These are phyloP conservation scores for Euspilapteryx auroguttella DNA, from an alignment of 2,888 invertebrate genomes.

Conservation along the genomic window DNA sequence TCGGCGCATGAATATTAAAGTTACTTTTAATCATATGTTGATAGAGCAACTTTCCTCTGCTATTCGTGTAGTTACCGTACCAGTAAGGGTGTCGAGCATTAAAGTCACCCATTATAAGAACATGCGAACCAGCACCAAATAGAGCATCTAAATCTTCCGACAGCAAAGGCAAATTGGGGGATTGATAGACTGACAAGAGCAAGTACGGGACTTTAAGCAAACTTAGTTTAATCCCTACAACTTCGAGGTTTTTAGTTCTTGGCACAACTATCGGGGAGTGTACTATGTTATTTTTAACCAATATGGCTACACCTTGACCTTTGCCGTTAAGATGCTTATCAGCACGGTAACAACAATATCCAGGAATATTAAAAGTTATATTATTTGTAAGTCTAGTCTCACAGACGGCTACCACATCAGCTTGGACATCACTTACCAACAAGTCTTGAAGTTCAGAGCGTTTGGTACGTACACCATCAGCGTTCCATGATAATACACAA, in stretches of 20 bases:
- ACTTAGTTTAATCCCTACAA: background rate
- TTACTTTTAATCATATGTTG: conserved; percentile 4
- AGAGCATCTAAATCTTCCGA: conserved; percentile 4
- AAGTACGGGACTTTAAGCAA: too few relatives aligned
- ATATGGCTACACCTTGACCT: conserved; percentile 1
- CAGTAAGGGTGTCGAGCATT: conserved; percentile 5
- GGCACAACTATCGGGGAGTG: too few relatives aligned
- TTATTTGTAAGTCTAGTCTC: background rate
- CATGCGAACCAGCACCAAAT: conserved; percentile 2
- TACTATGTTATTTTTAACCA: background rate
- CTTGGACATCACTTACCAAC: background rate
- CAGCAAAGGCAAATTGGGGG: conserved; percentile 4
- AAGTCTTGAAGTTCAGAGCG: background rate
- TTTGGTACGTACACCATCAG: background rate
- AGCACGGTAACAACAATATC: background rate
- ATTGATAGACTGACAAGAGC: conserved; percentile 5
- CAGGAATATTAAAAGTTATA: background rate
- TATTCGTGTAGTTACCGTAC: conserved; percentile 1
- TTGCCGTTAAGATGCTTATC: background rate
- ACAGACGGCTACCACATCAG: background rate
- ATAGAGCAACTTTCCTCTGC: conserved; percentile 1
- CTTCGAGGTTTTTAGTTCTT: background rate
- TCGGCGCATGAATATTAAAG: conserved; percentile 2
- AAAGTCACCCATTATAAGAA: conserved; percentile 5
- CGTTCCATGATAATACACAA: background rate